Evolutionary conservation across 2,113 vertebrate species (phyloP), one percentile per base, ranked within the genome.

Genomic region (Pycnonotus jocosus): DNA sequence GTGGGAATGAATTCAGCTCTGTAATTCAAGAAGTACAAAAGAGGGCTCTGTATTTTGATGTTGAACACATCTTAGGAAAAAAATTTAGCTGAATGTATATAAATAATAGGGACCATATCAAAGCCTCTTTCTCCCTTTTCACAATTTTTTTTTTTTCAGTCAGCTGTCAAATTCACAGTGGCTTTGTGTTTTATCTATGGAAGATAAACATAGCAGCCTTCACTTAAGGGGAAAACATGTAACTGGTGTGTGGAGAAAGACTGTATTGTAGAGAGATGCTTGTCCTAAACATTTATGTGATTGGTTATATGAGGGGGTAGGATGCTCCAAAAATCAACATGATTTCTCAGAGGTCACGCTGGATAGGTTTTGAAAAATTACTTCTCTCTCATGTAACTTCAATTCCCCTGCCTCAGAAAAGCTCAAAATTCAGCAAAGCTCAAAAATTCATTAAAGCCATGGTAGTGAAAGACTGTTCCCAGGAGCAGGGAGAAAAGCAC

Each of bases 221-320:
- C 54, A 25, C 11, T 78, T 37, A 17, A 12, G 47, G 23, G 40
- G 12, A 31, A 28, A 18, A 69, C 2, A 1, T 14, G 12, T 19
- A 50, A 20, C 57, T 76, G 68, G 2, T 57, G 23, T 33, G 12
- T 57, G 22, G 15, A 33, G 44, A 40, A 84, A 69, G 23, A 9
- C 60, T 42, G 10, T 25, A 10, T 22, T 48, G 6, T 7, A 11
- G 40, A 33, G 38, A 62, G 42, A 7, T 51, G 12, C 7, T 76
- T 68, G 22, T 62, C 30, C 19, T 62, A 21, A 68, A n/a, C 1
- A 5, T 53, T 19, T 33, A 9, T 42, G 72, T 40, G 23, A 25
- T 74, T 38, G 51, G 18, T 68, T 62, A 15, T 7, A 25, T 0
- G 0, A 27, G 28, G 9, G 12, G 6, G 9, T 31, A 10, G 23